Evolutionary conservation across 2,888 invertebrate species (phyloP).

Genomic region (Sphaerophoria rueppellii): DNA sequence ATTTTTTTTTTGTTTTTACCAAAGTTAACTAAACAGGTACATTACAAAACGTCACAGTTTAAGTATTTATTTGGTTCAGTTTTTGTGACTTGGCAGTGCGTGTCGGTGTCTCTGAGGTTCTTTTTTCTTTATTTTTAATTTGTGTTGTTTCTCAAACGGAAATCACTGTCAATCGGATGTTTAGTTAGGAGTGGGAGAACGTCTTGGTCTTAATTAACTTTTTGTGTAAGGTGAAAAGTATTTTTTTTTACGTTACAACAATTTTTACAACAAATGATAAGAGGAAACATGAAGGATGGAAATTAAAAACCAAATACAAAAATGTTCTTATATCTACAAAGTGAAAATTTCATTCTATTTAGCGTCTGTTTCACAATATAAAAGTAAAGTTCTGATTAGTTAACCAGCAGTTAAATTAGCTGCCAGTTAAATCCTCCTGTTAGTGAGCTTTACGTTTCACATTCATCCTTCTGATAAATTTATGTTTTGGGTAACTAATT

Average conservation of each 20-base stretch:
- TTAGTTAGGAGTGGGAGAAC: conserved; percentile 54
- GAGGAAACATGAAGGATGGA: no score
- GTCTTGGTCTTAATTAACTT: neutral
- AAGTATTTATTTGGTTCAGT: conserved; percentile 40
- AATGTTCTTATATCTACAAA: no score
- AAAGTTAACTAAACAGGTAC: conserved; percentile 40
- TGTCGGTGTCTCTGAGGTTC: conserved; percentile 23
- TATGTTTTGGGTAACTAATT: no score
- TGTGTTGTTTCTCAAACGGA: conserved; percentile 48
- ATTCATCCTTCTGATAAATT: no score
- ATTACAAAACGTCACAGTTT: conserved; percentile 49
- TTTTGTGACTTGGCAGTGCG: conserved; percentile 10
- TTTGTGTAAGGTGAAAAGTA: conserved; percentile 10
- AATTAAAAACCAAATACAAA: no score
- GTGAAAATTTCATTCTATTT: no score
- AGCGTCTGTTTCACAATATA: no score
- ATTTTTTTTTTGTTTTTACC: conserved; percentile 7
- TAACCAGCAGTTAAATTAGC: no score
- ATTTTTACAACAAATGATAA: no score
- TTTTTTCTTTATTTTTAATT: conserved; percentile 44
- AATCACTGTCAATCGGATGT: conserved; percentile 69
- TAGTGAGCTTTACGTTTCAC: no score
- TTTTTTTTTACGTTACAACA: neutral
- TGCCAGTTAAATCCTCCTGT: no score
- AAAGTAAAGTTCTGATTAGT: no score